Evolutionary conservation across 2,888 invertebrate genomes (phyloP), one percentile per base, ranked within the genome.

Genomic region (Dichetophora obliterata): DNA sequence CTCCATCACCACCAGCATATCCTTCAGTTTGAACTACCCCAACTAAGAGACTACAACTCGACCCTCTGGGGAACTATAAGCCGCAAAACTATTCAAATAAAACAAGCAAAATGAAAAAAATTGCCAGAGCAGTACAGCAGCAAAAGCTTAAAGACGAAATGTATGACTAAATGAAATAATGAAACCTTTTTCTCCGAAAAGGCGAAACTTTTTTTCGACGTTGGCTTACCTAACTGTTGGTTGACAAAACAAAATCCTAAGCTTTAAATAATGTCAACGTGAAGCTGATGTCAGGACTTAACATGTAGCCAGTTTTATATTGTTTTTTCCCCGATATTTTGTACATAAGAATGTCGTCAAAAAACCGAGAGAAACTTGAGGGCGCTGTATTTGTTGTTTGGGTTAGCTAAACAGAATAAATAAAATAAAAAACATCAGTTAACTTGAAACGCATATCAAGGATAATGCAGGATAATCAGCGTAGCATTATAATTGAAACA

Each of bases 111-210:
- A 22, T 66, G 54, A 48, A 68, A 75, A 65, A 54, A 75, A 69
- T 9, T 69, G 27, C 50, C 24, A 16, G 31, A 16, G 9, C 37
- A 59, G n/a, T 52, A 16, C 4, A 72, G 24, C 24, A 34, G 50
- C 34, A 31, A 31, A 4, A 69, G 68, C 68, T 48, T 59, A 24
- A 22, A 24, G 22, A 68, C 24, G 68, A 24, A 57, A 71, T 57
- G 71, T 34, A 37, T 75, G 83, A 82, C 82, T 82, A 81, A 82
- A 83, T 83, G 83, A 83, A 83, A 83, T 83, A 83, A 83, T 83
- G 83, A 83, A 83, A 83, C 83, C 83, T 43, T 43, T 43, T 43
- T 11, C 43, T 43, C 2, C 2, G 14, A 43, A 43, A 43, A 11
- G 43, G 59, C 2, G 1, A 11, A 59, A 24, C 14, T 59, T 59